Evolutionary conservation across 2,888 invertebrate species (phyloP).

Genomic region (Hyles lineata): DNA sequence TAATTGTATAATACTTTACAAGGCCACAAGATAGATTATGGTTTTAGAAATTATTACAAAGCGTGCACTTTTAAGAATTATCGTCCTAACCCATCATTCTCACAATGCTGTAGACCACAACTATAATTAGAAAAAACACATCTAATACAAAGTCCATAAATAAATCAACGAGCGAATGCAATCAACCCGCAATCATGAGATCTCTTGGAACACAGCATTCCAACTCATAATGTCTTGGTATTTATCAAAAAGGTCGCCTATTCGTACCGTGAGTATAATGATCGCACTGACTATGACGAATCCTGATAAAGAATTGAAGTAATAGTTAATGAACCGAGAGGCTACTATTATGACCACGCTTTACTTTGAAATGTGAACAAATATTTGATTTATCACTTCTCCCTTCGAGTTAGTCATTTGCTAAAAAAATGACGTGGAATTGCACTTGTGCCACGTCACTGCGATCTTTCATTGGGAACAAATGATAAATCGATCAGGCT

Average conservation of each 20-base stretch:
- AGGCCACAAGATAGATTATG: no score
- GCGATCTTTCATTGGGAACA: conserved; percentile 16
- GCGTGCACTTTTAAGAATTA: no score
- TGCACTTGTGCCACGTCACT: conserved; percentile 12
- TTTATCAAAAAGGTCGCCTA: conserved; percentile 25
- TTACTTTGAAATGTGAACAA: conserved; percentile 41
- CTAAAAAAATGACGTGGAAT: conserved; percentile 11
- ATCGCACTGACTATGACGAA: conserved; percentile 46
- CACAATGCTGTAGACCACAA: not conserved
- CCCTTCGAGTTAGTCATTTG: conserved; percentile 20
- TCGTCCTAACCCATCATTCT: not conserved
- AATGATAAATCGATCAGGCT: conserved; percentile 20
- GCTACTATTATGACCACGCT: conserved; percentile 33
- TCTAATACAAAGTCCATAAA: not conserved
- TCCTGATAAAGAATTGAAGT: conserved; percentile 49
- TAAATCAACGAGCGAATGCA: conserved; percentile 14
- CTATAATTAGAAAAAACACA: not conserved
- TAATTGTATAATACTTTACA: no score
- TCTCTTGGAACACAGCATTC: conserved; percentile 10
- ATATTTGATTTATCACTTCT: conserved; percentile 26
- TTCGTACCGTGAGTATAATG: conserved; percentile 21
- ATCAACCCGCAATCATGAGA: conserved; percentile 14
- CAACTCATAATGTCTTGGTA: conserved; percentile 22
- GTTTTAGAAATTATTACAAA: no score
- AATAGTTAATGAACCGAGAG: conserved; percentile 49